Evolutionary conservation across 2,888 invertebrate genomes (phyloP).

Genomic region (Ormyrus pomaceus): DNA sequence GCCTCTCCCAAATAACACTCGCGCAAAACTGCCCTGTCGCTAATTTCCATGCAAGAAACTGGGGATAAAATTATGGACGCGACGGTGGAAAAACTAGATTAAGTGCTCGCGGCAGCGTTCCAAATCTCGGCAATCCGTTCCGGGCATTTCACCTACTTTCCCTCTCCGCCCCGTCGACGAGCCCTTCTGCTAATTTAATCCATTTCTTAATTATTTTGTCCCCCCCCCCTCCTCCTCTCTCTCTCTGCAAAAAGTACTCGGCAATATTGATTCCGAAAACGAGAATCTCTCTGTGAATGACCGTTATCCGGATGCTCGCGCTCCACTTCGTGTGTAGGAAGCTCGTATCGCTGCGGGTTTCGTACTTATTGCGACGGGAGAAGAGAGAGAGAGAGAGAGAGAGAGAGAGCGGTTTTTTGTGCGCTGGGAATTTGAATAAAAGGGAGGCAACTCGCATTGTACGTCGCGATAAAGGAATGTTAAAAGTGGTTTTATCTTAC

Average conservation of each 20-base stretch:
- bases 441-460: not conserved
- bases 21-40: too few species aligned
- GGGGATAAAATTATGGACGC: not conserved
- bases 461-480: too few species aligned
- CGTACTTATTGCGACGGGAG: not conserved
- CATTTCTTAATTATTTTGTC: conserved; percentile 10
- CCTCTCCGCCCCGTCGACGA: not conserved
- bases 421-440: not conserved
- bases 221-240: not conserved
- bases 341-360: not conserved
- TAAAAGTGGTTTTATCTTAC: conserved; percentile 5
- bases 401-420: not conserved
- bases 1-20: too few species aligned
- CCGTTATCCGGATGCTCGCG: not conserved
- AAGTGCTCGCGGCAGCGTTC: conserved; percentile 34
- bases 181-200: not conserved
- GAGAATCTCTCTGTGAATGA: too few species aligned
- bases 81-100: conserved; percentile 21
- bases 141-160: conserved; percentile 28
- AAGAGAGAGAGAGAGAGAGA: conserved; percentile 29
- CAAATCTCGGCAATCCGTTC: conserved; percentile 36
- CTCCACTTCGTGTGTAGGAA: not conserved
- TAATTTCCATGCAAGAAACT: too few species aligned
- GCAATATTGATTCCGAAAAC: too few species aligned
- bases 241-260: too few species aligned